Evolutionary conservation across 2,888 invertebrate genomes (phyloP), one percentile per base, ranked within the genome.

Genomic region (Hemaris fuciformis): DNA sequence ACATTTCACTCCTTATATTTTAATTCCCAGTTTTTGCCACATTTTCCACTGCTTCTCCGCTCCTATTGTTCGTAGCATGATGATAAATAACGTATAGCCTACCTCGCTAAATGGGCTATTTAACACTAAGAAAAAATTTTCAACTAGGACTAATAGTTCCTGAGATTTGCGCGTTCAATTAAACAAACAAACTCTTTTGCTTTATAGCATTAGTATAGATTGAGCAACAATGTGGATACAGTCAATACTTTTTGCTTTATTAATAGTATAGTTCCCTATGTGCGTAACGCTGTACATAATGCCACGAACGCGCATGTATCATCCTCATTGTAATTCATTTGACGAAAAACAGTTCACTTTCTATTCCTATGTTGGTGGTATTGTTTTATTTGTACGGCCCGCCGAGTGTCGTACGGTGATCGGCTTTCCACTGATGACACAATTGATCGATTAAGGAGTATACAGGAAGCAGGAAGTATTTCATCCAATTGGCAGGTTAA

Each of bases 241-340:
- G n/a, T 38, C 38, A 10, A 38, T n/a, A 45, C 45, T 45, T 45
- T 22, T 45, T 45, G 22, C 10, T 20, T 48, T 48, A 48, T 48
- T 48, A 48, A 4, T 48, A n/a, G n/a, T n/a, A 1, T 27, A 15
- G 8, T 48, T 53, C 31, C 53, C 18, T 8, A 53, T 8, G 31
- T 31, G 18, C 53, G 53, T 53, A 53, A 53, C 18, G 10, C 15
- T 53, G 10, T 10, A 18, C 53, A 53, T 53, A 53, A 53, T 18
- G 53, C 18, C 7, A 53, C 53, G 25, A 25, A 46, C 18, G 10
- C 1, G 53, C 31, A 31, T 53, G 53, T 53, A 31, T 53, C 53
- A 60, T 60, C 48, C 27, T 53, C 60, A 60, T 60, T 60, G 48
- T 38, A 38, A 60, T 60, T 60, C 60, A 60, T 41, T 38, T 48